Evolutionary conservation across 2,888 invertebrate genomes (phyloP).

Genomic region (Helicoverpa assulta): DNA sequence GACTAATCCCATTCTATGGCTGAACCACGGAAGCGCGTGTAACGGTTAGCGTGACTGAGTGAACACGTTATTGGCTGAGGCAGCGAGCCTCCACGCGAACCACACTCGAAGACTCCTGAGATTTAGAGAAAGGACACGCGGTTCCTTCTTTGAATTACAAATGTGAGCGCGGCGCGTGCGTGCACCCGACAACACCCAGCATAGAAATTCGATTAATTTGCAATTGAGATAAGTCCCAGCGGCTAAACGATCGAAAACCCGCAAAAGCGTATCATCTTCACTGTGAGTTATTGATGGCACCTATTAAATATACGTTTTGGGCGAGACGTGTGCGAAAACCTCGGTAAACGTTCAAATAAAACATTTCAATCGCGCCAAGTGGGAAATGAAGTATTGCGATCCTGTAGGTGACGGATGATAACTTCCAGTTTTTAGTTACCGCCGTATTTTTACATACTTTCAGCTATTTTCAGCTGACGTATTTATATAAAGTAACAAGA

Average conservation of each 20-base stretch:
- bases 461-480: conserved; percentile 32
- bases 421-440: conserved; percentile 70
- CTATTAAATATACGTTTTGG: conserved; percentile 89
- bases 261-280: conserved; percentile 85
- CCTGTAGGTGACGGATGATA: conserved; percentile 77
- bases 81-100: conserved; percentile 68
- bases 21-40: conserved; percentile 78
- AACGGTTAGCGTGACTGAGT: conserved; percentile 43
- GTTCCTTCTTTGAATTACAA: conserved; percentile 83
- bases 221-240: conserved; percentile 86
- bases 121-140: conserved; percentile 75
- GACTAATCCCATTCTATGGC: conserved; percentile 80
- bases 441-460: conserved; percentile 67
- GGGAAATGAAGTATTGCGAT: conserved; percentile 85
- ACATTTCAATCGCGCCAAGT: conserved; percentile 86
- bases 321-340: conserved; percentile 75
- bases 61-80: conserved; percentile 63
- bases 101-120: conserved; percentile 68
- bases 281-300: conserved; percentile 88
- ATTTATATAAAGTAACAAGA: background rate
- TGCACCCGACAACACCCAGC: conserved; percentile 74
- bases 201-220: conserved; percentile 88
- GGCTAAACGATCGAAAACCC: conserved; percentile 82
- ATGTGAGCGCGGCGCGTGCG: conserved; percentile 73
- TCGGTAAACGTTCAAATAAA: conserved; percentile 83